Evolutionary conservation across 2,888 invertebrate genomes (phyloP).

Genomic region (Cephus nigrinus): DNA sequence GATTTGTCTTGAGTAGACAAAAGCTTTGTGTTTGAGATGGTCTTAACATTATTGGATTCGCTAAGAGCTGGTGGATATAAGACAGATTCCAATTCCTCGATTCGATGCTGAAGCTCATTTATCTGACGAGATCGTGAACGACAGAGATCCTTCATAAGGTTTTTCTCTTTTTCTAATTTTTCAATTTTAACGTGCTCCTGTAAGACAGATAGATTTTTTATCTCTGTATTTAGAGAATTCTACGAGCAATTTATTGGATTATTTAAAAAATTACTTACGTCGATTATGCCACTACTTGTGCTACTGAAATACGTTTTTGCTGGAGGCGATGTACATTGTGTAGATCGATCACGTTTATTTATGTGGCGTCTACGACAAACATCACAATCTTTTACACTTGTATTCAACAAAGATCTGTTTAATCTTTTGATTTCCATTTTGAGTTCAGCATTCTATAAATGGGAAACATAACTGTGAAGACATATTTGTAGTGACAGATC

Average conservation of each 20-base stretch:
- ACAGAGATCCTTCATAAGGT: conserved; percentile 67
- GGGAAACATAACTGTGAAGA: not conserved
- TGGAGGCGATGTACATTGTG: conserved; percentile 47
- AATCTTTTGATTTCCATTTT: conserved; percentile 41
- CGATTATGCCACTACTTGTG: conserved; percentile 43
- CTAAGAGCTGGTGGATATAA: too few relatives aligned
- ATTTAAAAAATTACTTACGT: conserved; percentile 37
- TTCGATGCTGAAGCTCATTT: conserved; percentile 36
- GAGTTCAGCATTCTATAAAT: conserved; percentile 35
- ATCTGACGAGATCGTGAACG: conserved; percentile 64
- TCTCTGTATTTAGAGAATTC: not conserved
- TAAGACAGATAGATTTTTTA: not conserved
- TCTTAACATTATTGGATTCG: not conserved
- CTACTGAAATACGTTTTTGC: conserved; percentile 32
- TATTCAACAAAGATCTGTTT: conserved; percentile 33
- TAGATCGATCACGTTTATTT: conserved; percentile 43
- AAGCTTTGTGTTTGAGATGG: not conserved
- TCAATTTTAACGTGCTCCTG: conserved; percentile 70
- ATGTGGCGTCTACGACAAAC: conserved; percentile 38
- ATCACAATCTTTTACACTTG: conserved; percentile 45
- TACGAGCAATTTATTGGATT: not conserved
- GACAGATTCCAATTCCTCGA: conserved; percentile 34
- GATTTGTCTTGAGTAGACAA: not conserved
- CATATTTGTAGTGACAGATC: not conserved
- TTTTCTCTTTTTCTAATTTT: conserved; percentile 68